These are phyloP conservation scores for Lymantria monacha DNA, from an alignment of 2,888 invertebrate genomes.

Conservation along the genomic window DNA sequence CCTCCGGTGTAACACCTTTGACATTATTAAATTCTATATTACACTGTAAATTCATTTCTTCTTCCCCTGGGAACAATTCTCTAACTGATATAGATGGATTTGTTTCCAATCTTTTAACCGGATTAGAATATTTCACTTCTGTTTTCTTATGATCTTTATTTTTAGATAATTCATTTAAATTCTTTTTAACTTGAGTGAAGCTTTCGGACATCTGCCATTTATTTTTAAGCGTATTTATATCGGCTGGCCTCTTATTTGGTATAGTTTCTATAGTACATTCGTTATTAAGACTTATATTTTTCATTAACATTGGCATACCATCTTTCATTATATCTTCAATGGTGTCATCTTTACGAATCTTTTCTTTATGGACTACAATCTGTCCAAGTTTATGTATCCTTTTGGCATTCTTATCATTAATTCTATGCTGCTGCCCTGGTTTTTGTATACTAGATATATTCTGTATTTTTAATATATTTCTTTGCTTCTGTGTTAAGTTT, in stretches of 20 bases:
- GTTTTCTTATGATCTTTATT: constrained; percentile 71
- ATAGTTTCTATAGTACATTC: constrained; percentile 83
- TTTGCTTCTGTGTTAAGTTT: constrained; percentile 65
- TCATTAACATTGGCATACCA: constrained; percentile 42
- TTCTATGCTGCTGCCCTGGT: constrained; percentile 61
- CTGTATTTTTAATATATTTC: constrained; percentile 63
- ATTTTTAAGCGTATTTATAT: constrained; percentile 75
- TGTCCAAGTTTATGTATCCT: constrained; percentile 73
- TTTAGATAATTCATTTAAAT: constrained; percentile 73
- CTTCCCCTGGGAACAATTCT: constrained; percentile 91
- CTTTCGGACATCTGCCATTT: constrained; percentile 79
- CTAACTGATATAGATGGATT: constrained; percentile 92
- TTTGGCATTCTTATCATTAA: constrained; percentile 69
- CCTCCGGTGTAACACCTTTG: constrained; percentile 89
- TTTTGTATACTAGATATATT: constrained; percentile 60
- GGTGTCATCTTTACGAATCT: constrained; percentile 38
- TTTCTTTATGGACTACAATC: constrained; percentile 60
- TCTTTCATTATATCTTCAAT: constrained; percentile 60
- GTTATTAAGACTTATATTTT: constrained; percentile 79
- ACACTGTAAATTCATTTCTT: constrained; percentile 89
- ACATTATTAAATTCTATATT: constrained; percentile 88
- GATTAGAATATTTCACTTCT: constrained; percentile 79
- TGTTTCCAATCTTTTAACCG: constrained; percentile 86
- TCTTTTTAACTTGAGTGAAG: constrained; percentile 76
- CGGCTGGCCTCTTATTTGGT: constrained; percentile 71